Base-by-base conservation (phyloP, 2,113 vertebrate genomes). In the Dissostichus mawsoni region DNA sequence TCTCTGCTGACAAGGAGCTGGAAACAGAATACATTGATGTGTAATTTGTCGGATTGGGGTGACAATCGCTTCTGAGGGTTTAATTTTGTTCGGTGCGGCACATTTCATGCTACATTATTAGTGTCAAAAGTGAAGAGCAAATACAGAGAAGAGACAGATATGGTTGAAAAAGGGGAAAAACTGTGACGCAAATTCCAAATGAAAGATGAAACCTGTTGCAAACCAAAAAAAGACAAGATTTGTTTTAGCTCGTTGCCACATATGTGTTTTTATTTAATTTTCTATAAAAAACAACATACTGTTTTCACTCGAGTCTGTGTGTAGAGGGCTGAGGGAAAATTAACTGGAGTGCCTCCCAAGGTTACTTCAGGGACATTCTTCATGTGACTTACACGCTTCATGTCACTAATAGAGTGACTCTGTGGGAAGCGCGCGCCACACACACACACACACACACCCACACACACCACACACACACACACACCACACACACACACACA, bases 381-480 rank as follows among this genome's bases (percentile, higher is more conserved):
- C 64, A 78, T 82, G 69, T 69, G 78, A 73, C 44, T 70, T 52
- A 50, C 25, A 48, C 12, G 55, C 58, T 87, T 64, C 11, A 69
- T 69, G 68, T 78, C 63, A 75, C 18, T 69, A 70, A 76, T 73
- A 47, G 36, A 16, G 64, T 41, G 45, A 69, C 61, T 11, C 59
- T 52, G 47, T 81, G 48, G 53, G n/a, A 66, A 33, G n/a, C 59
- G 12, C 61, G 11, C 50, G 13, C 44, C 47, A 41, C 10, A 36
- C 14, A 14, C 62, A 29, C 57, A 16, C 57, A 33, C 59, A 45
- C 61, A 18, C 36, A 36, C 67, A n/a, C 17, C 41, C 63, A 76
- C 16, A 55, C 55, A 66, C 65, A 50, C 45, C 23, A 61, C 29
- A 81, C 68, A 71, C 2, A 53, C 50, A 64, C 56, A 29, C 56